Evolutionary conservation across 2,888 invertebrate genomes (phyloP), one percentile per base, ranked within the genome.

Genomic region (Clanis bilineata): DNA sequence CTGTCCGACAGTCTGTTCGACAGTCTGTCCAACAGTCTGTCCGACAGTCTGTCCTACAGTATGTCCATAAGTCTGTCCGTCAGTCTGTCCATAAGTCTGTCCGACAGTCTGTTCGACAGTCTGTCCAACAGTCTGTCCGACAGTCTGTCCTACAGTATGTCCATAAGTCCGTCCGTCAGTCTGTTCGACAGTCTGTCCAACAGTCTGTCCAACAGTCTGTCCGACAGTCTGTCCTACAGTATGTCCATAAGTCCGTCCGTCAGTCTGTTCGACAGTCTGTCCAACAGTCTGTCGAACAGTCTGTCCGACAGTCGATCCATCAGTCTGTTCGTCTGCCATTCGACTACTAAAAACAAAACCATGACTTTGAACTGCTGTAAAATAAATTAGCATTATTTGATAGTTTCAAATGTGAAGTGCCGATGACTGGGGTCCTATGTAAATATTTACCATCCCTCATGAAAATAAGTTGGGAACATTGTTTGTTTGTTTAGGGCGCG

Each of bases 401-500:
- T 55, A 64, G 62, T 65, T 62, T 45, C 54, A 39, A 51, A 51
- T 51, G 10, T 32, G 28, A 59, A 21, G 58, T 56, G 57, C 60
- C 61, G 58, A 64, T 64, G 62, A 58, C 10, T 51, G 51, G 10
- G 51, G 51, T 32, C 64, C 64, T 62, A 60, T 58, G 32, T 60
- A 58, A 64, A 65, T 64, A 62, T 65, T 65, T 61, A 62, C 60
- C 32, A 60, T 51, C 58, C 58, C 32, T 45, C 54, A 60, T 60
- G 51, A 61, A 60, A 65, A 62, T 59, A 65, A 64, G 62, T 67
- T 62, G 57, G 45, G 47, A 57, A 56, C 56, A 62, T 62, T 56
- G 55, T 65, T 51, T 25, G 67, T 64, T 65, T 64, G 67, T 65
- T 65, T 64, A 65, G 66, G 66, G 22, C 45, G n/a, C 44, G 56